A percentile compares a stretch with the other conserved stretches of the same genome.
Evolutionary conservation across 2,888 invertebrate species (phyloP).

Genomic region (Platycheirus albimanus): DNA sequence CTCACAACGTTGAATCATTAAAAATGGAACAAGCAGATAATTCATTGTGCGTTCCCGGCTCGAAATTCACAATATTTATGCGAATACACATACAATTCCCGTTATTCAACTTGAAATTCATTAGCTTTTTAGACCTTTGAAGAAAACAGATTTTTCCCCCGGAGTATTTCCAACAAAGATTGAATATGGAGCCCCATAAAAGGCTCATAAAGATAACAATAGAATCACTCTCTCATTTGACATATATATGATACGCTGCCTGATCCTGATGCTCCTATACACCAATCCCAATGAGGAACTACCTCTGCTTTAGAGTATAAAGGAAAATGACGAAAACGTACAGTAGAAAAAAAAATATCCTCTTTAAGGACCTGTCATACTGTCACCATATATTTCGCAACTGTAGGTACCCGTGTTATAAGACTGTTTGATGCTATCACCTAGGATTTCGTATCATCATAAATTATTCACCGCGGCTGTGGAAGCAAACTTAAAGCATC

Average conservation of each 20-base stretch:
- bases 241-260: conserved; percentile 56
- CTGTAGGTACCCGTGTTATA: conserved; percentile 54
- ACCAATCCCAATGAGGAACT: conserved; percentile 19
- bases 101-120: conserved; percentile 62
- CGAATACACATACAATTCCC: conserved; percentile 28
- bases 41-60: conserved; percentile 22
- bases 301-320: conserved; percentile 30
- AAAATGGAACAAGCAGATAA: conserved; percentile 45
- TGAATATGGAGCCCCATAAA: conserved; percentile 52
- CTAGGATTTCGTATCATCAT: conserved; percentile 69
- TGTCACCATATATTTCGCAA: conserved; percentile 65
- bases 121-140: conserved; percentile 53
- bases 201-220: conserved; percentile 50
- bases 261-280: too few relatives aligned
- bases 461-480: conserved; percentile 61
- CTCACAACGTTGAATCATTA: conserved; percentile 26
- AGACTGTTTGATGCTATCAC: conserved; percentile 70
- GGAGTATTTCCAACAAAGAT: conserved; percentile 32
- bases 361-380: conserved; percentile 72
- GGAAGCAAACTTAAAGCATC: conserved; percentile 66
- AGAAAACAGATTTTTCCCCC: background rate
- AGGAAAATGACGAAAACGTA: conserved; percentile 4
- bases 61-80: conserved; percentile 20
- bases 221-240: conserved; percentile 44
- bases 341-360: conserved; percentile 36